These are phyloP conservation scores for Falcunculus frontatus DNA, from an alignment of 2,113 vertebrate species.

Conservation along the genomic window DNA sequence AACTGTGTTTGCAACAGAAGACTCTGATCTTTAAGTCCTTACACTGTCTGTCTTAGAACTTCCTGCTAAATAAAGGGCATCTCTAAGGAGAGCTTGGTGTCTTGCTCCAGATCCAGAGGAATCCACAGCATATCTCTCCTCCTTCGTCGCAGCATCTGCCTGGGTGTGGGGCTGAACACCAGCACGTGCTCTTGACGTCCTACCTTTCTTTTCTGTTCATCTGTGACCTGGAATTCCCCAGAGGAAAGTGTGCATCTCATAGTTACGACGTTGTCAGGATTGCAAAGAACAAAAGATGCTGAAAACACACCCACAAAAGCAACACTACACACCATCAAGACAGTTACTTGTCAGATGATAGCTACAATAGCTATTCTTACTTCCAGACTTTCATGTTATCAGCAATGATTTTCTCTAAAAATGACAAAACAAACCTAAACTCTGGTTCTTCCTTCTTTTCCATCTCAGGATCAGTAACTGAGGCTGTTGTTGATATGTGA, in stretches of 20 bases:
- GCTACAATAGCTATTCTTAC: not conserved
- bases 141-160: not conserved
- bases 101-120: not conserved
- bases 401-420: not conserved
- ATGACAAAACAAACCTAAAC: not conserved
- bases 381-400: not conserved
- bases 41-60: not conserved
- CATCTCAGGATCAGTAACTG: not conserved
- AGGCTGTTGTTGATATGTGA: not conserved
- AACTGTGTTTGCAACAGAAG: not conserved
- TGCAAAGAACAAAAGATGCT: not conserved
- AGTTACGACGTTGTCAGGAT: not conserved
- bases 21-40: not conserved
- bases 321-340: not conserved
- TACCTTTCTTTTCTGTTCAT: not conserved
- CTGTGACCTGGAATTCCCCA: not conserved
- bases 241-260: not conserved
- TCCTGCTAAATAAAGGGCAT: not conserved
- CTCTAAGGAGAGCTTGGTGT: not conserved
- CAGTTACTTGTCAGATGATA: not conserved
- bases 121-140: not conserved
- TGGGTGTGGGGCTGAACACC: not conserved
- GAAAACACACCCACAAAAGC: not conserved
- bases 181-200: not conserved
- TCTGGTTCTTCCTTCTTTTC: not conserved